Evolutionary conservation across 2,888 invertebrate species (phyloP), one percentile per base, ranked within the genome.

Genomic region (Lottia scabra): DNA sequence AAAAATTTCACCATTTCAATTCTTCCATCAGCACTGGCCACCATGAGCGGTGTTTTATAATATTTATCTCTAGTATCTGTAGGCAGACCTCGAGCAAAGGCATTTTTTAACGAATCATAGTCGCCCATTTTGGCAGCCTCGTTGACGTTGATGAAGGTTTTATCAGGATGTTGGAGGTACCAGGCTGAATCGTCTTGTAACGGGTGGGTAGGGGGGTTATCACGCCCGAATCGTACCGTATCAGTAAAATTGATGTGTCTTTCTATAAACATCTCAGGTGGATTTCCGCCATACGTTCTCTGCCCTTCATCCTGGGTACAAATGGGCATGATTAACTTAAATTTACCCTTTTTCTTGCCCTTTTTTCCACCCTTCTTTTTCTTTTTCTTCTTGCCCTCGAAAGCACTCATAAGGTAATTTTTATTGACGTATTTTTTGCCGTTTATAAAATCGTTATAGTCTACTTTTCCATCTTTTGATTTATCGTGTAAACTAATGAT

Each of bases 1-100:
- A 90, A 81, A 72, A 85, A 87, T 70, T 85, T 83, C 68, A 84
- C 87, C 79, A 89, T 84, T n/a, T 85, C 81, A 12, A 88, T 71
- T 74, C 87, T 87, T 10, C 88, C 88, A 65, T 82, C 77, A 23
- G 84, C 75, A 71, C 85, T 83, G 12, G 89, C 89, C 23, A 85
- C 81, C 89, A 90, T 90, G 16, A 90, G 82, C 1, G 90, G 89
- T 16, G 90, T 90, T 79, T 90, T 90, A 81, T 84, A 90, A 78
- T 84, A 89, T 78, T 86, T 88, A 76, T 90, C 89, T 27, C 88
- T 78, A 0, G 85, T 87, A 75, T 90, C 88, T 0, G 88, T 86
- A 19, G 81, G 77, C 2, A 83, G 77, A 1, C 88, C 89, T 44
- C 80, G 78, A 19, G 79, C 75, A 48, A 89, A 83, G 0, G 89